phyloP scores from a whole-genome alignment of 2,113 vertebrate species.

The Tor tambroides region DNA sequence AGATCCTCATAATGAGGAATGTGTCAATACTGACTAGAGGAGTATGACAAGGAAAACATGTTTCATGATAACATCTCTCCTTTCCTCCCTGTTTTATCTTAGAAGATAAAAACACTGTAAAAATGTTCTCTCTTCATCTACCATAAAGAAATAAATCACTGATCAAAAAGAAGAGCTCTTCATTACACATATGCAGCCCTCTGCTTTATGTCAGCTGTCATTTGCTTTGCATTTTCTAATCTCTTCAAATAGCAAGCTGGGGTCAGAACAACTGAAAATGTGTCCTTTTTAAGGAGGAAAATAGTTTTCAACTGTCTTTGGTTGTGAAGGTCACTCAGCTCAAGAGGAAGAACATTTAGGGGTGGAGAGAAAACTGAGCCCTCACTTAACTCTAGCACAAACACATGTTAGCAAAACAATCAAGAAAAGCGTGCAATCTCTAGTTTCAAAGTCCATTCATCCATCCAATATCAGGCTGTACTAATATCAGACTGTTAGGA shows the following conservation, averaged over 20 bases:
- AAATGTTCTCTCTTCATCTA: slow-evolving; percentile 38
- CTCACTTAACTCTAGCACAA: no score
- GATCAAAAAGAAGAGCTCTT: slow-evolving; percentile 52
- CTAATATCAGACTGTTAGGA: no score
- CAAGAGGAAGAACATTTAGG: no score
- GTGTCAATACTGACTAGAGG: background rate
- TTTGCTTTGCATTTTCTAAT: slow-evolving; percentile 40
- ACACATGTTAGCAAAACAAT: background rate
- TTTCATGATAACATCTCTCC: background rate
- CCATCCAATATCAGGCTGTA: no score
- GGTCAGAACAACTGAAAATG: no score
- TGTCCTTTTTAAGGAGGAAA: no score
- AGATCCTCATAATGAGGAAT: background rate
- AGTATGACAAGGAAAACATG: background rate
- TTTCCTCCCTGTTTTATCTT: background rate
- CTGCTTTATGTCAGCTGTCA: slow-evolving; percentile 39
- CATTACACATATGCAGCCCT: background rate
- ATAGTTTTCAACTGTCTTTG: no score
- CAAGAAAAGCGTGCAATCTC: no score
- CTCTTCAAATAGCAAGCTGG: no score
- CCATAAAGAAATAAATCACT: slow-evolving; percentile 46
- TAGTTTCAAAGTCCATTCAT: no score
- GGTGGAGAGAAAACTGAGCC: no score
- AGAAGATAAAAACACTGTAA: slow-evolving; percentile 29
- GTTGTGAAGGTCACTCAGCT: no score